Evolutionary conservation across 2,888 invertebrate species (phyloP).

Genomic region (Orthosia cruda): DNA sequence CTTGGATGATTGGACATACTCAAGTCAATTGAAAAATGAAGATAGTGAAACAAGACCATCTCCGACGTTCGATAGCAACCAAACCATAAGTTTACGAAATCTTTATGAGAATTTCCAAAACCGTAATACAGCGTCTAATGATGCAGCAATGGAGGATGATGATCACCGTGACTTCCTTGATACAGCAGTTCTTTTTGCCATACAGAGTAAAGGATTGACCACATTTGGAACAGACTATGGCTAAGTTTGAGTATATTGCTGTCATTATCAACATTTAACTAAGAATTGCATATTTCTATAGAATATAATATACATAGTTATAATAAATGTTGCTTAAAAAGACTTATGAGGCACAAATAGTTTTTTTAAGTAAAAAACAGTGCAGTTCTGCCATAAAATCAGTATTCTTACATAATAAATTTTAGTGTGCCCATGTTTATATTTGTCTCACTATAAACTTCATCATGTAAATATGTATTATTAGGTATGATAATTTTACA

Average conservation of each 20-base stretch:
- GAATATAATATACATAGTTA: conserved; percentile 23
- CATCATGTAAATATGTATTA: conserved; percentile 65
- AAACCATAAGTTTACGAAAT: conserved; percentile 74
- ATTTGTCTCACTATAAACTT: conserved; percentile 36
- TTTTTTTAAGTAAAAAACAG: conserved; percentile 47
- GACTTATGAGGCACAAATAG: conserved; percentile 66
- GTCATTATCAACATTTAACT: conserved; percentile 1
- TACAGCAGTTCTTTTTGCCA: conserved; percentile 94
- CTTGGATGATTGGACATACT: conserved; percentile 75
- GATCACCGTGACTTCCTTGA: conserved; percentile 92
- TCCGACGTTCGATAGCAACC: conserved; percentile 76
- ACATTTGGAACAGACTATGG: conserved; percentile 88
- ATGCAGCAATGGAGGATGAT: conserved; percentile 22
- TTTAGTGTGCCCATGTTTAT: conserved; percentile 42
- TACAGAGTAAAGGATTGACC: conserved; percentile 94
- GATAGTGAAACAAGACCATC: conserved; percentile 72
- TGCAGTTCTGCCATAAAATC: conserved; percentile 68
- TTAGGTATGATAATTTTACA: conserved; percentile 52
- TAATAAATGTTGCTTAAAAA: conserved; percentile 61
- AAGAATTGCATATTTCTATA: conserved; percentile 41
- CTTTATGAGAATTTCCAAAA: conserved; percentile 70
- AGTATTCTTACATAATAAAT: conserved; percentile 67
- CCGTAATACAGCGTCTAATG: conserved; percentile 19
- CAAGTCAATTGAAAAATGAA: conserved; percentile 66
- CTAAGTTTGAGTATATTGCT: conserved; percentile 70